Conservation (phyloP, 1,140 invertebrate genomes). For the Myzus persicae region DNA sequence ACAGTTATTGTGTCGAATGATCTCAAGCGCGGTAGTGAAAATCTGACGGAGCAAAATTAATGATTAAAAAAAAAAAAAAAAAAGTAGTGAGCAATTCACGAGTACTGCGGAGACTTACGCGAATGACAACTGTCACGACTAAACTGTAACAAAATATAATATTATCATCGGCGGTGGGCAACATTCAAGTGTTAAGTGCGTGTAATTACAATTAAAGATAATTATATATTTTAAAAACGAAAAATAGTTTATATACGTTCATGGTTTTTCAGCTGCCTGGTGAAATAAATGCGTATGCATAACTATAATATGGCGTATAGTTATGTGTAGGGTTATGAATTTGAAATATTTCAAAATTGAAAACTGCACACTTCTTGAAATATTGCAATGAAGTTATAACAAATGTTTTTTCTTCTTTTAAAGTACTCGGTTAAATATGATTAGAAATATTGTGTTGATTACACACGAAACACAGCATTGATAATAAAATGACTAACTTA, state of each 20-base stretch:
- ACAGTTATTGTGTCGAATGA: background rate
- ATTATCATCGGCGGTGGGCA: background rate
- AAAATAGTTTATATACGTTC: background rate
- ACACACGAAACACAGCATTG: too few relatives aligned
- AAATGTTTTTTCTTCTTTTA: too few relatives aligned
- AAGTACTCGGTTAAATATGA: too few relatives aligned
- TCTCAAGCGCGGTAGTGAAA: background rate
- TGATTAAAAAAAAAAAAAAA: background rate
- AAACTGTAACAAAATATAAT: background rate
- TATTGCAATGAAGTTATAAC: too few relatives aligned
- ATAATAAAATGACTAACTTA: too few relatives aligned
- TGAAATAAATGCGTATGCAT: background rate
- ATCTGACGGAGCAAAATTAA: background rate
- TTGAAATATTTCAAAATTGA: too few relatives aligned
- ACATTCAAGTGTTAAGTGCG: background rate
- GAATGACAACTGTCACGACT: background rate
- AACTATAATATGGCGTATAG: too few relatives aligned
- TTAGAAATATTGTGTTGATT: too few relatives aligned
- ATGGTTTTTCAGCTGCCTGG: background rate
- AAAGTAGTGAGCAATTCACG: background rate
- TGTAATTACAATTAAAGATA: background rate
- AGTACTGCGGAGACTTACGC: background rate
- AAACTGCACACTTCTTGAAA: too few relatives aligned
- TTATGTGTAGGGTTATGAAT: too few relatives aligned
- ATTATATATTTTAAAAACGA: background rate